Conservation (phyloP, 2,888 invertebrate species). For the Apodemia hepburni region DNA sequence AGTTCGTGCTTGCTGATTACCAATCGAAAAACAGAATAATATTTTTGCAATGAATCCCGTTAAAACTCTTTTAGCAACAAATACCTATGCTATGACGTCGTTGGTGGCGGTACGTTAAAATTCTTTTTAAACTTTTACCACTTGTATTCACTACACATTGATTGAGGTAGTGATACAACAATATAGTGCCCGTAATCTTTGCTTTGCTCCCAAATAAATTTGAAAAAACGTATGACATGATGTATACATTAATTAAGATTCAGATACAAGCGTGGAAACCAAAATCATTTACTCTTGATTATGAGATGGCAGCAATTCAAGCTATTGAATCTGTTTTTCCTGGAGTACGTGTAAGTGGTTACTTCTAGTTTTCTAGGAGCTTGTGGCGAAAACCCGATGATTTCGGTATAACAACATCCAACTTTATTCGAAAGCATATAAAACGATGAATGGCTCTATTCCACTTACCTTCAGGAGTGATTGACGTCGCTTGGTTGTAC, state of each 20-base stretch:
- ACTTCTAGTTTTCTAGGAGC: not conserved
- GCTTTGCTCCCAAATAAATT: no score
- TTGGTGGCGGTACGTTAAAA: not conserved
- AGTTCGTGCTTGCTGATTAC: not conserved
- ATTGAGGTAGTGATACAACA: slow-evolving; percentile 2
- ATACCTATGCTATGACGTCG: not conserved
- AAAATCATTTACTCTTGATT: slow-evolving; percentile 1
- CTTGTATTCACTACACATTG: slow-evolving; percentile 1
- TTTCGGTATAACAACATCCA: no score
- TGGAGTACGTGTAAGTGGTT: slow-evolving; percentile 4
- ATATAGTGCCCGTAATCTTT: no score
- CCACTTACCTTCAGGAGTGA: no score
- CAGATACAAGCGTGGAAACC: no score
- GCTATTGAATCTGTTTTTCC: slow-evolving; percentile 4
- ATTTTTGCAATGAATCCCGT: not conserved
- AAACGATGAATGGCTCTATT: no score
- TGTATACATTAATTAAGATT: not conserved
- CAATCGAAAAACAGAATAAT: slow-evolving; percentile 3
- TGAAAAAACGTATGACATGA: not conserved
- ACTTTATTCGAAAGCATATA: no score
- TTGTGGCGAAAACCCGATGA: slow-evolving; percentile 1
- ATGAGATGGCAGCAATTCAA: slow-evolving; percentile 2
- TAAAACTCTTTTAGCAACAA: slow-evolving; percentile 6
- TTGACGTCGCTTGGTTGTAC: no score
- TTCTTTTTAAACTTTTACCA: not conserved